Percentiles rank a stretch among this genome's conserved stretches.
Conservation (phyloP, 2,888 invertebrate genomes). For the Andrena fulva region DNA sequence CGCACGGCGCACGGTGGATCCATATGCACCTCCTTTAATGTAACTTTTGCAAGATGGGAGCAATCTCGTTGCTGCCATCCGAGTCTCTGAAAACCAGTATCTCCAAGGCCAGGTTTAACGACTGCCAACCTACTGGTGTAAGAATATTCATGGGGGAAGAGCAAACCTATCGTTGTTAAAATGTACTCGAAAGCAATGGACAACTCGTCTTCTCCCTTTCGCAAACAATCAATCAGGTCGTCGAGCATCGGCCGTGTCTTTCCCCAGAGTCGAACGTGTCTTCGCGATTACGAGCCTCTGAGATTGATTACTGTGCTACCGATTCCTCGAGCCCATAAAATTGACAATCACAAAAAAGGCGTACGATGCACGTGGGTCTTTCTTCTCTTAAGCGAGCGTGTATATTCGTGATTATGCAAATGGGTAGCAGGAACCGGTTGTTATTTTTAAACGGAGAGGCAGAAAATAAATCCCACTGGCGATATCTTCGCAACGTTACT, state of each 20-base stretch:
- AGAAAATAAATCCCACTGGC: slow-evolving; percentile 8
- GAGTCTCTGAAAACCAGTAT: slow-evolving; percentile 51
- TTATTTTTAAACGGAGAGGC: slow-evolving; percentile 17
- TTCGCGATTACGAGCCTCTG: background rate
- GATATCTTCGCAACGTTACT: background rate
- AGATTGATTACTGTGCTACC: background rate
- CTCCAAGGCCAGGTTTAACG: slow-evolving; percentile 76
- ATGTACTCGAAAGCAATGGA: background rate
- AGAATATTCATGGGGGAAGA: background rate
- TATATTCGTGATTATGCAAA: slow-evolving; percentile 21
- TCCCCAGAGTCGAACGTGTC: background rate
- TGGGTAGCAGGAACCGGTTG: slow-evolving; percentile 22
- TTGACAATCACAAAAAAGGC: background rate
- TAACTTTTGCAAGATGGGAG: background rate
- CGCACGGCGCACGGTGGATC: background rate
- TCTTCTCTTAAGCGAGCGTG: background rate
- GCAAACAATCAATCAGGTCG: too few relatives aligned
- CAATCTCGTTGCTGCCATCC: background rate
- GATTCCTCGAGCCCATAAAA: background rate
- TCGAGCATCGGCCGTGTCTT: too few relatives aligned
- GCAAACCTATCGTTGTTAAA: background rate
- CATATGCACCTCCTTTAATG: background rate
- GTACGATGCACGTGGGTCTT: background rate
- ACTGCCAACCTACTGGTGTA: slow-evolving; percentile 43
- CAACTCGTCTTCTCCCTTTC: background rate